Conservation (phyloP, 2,797 vertebrate species). For the Helarctos malayanus region DNA sequence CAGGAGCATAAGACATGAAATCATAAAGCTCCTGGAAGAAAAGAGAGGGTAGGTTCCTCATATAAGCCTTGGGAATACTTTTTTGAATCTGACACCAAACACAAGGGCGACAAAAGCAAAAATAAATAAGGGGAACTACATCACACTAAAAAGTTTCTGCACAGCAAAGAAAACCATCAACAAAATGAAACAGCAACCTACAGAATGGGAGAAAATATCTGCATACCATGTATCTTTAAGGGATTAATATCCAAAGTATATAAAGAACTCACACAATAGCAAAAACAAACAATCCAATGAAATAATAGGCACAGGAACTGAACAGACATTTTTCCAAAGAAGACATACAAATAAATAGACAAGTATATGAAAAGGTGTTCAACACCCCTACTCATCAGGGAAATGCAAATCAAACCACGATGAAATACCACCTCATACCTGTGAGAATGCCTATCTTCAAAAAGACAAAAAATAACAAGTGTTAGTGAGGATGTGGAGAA, state of each 20-base stretch:
- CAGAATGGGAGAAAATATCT: not conserved
- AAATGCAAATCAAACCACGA: not conserved
- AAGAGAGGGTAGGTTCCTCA: not conserved
- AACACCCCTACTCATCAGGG: not conserved
- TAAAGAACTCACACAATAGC: not conserved
- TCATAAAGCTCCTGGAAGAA: not conserved
- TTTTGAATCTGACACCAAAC: not conserved
- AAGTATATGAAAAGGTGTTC: not conserved
- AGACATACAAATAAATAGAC: not conserved
- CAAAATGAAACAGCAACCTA: not conserved
- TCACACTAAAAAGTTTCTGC: not conserved
- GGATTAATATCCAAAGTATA: not conserved
- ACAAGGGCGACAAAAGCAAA: not conserved
- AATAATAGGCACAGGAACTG: not conserved
- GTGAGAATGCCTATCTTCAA: not conserved
- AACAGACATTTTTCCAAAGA: not conserved
- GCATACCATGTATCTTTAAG: not conserved
- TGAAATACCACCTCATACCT: not conserved
- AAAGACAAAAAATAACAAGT: not conserved
- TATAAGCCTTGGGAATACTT: not conserved
- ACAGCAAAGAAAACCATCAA: slow-evolving; percentile 17
- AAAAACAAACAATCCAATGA: not conserved
- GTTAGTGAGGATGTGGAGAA: not conserved
- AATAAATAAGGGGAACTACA: not conserved
- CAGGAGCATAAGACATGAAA: not conserved